Percentiles rank a stretch among this genome's conserved stretches.
These are phyloP conservation scores for Eidolon helvum DNA, from an alignment of 2,113 vertebrate species.

Conservation along the genomic window DNA sequence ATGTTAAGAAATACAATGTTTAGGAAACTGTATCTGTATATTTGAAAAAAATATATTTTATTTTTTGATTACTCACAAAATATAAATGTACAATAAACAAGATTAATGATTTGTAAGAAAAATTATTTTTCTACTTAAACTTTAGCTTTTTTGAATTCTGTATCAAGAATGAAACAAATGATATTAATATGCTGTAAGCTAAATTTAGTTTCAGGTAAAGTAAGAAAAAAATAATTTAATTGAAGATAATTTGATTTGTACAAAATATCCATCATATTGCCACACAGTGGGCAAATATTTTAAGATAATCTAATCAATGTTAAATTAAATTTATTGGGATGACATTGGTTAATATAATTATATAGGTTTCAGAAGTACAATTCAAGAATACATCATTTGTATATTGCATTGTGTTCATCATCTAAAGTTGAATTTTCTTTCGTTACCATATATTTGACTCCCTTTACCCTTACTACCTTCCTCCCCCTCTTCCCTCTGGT, in stretches of 20 bases:
- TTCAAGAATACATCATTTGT: too few species aligned
- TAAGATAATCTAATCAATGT: constrained; percentile 44
- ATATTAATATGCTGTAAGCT: constrained; percentile 45
- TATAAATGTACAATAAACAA: not conserved
- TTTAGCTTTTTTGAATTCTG: constrained; percentile 18
- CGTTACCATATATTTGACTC: too few species aligned
- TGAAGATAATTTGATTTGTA: constrained; percentile 71
- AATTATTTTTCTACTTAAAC: not conserved
- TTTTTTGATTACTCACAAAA: not conserved
- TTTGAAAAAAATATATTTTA: not conserved
- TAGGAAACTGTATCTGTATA: not conserved
- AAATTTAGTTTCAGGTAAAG: constrained; percentile 64
- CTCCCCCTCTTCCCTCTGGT: too few species aligned
- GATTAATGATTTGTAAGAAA: not conserved
- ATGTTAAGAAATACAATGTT: not conserved
- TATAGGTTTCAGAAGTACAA: too few species aligned
- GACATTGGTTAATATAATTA: too few species aligned
- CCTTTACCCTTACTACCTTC: too few species aligned
- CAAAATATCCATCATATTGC: constrained; percentile 66
- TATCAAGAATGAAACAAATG: constrained; percentile 55
- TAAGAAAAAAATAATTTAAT: constrained; percentile 58
- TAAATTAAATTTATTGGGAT: not conserved
- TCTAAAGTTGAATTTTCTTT: too few species aligned
- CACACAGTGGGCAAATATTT: constrained; percentile 59
- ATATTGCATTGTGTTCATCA: too few species aligned